Base-by-base conservation (phyloP, 23 tunicate species). In the Ciona savignyi region DNA sequence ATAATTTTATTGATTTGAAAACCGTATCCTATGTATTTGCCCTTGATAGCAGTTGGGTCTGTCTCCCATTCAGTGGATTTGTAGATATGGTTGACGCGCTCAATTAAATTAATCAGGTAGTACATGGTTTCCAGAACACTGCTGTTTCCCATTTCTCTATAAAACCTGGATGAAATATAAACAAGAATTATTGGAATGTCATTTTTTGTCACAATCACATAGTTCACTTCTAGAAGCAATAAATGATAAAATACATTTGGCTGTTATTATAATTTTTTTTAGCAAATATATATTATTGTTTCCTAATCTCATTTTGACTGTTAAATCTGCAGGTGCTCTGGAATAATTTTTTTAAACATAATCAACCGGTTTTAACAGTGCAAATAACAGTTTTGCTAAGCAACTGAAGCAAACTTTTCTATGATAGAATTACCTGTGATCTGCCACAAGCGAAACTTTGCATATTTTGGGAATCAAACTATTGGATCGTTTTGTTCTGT, bases 61-160 rank as follows among this genome's bases (percentile, higher is more conserved):
- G n/a, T 74, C 23, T 61, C 79, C 97, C 97, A 91, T 56, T 84
- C 64, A 2, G 91, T 85, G 0, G 20, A 66, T 35, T 91, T 80
- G 78, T 80, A 91, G 33, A 84, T 80, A 21, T 64, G 60, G 68
- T 91, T 91, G 51, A 91, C 97, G 9, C 83, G 51, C 48, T 81
- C 97, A 15, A 91, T 76, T 3, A 81, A 77, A 34, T 71, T 85
- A 32, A 85, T 80, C 29, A 91, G 63, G 51, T 84, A 84, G 65
- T 91, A 91, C 81, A 91, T 80, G 32, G 87, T 85, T 68, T 91
- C 85, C 2, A 68, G 78, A 26, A 31, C 28, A 29, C 86, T 90
- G 72, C 68, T 74, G 82, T 83, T 78, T 25, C 89, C 89, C 97
- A 90, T 83, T 22, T 74, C 77, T 29, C 66, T 74, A 62, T 60